phyloP scores from a whole-genome alignment of 2,888 invertebrate genomes.

The Tholera decimalis region DNA sequence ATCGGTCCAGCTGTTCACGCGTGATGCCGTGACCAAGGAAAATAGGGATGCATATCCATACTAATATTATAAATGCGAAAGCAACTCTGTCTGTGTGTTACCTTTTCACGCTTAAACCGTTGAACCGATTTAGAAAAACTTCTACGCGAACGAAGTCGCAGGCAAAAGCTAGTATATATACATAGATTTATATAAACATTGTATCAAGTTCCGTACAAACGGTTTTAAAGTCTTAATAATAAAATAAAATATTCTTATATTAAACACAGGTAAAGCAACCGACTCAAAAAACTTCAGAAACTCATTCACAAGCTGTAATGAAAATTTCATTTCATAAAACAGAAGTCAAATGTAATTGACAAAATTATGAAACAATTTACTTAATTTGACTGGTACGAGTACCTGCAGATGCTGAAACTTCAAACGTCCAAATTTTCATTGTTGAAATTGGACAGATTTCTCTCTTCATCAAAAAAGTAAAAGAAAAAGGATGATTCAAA shows the following conservation, averaged over 20 bases:
- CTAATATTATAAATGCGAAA: no score
- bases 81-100: no score
- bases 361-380: constrained; percentile 51
- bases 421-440: constrained; percentile 47
- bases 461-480: constrained; percentile 14
- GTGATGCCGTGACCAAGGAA: no score
- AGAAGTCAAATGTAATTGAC: constrained; percentile 28
- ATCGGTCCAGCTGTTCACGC: no score
- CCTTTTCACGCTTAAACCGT: no score
- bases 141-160: no score
- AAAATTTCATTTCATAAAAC: constrained; percentile 32
- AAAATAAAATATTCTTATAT: constrained; percentile 8
- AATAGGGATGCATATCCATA: no score
- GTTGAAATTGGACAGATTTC: constrained; percentile 52
- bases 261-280: constrained; percentile 10
- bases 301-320: constrained; percentile 15
- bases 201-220: neutral
- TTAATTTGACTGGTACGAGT: constrained; percentile 33
- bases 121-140: no score
- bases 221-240: no score
- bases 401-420: constrained; percentile 40
- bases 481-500: constrained; percentile 47
- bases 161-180: no score
- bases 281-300: constrained; percentile 9
- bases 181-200: neutral